Evolutionary conservation across 2,888 invertebrate genomes (phyloP).

Genomic region (Myopa tessellatipennis): DNA sequence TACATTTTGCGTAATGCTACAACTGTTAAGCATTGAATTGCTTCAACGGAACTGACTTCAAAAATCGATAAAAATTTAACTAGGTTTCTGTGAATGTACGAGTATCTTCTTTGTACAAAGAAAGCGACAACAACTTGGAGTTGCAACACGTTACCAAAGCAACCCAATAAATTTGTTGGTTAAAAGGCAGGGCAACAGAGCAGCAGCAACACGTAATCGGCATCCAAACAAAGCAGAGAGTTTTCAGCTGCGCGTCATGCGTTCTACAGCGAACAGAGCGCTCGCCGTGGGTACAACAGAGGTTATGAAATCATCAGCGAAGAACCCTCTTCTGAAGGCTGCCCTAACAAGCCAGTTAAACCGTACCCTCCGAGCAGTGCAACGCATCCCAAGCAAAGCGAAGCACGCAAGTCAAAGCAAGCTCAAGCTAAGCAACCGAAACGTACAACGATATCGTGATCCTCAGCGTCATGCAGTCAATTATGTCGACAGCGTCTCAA

Average conservation of each 20-base stretch:
- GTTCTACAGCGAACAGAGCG: neutral
- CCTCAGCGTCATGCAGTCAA: constrained; percentile 4
- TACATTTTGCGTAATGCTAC: too few species aligned
- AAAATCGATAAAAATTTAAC: too few species aligned
- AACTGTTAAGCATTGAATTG: too few species aligned
- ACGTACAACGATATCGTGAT: neutral
- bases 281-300: neutral
- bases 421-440: neutral
- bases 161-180: neutral
- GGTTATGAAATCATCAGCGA: neutral
- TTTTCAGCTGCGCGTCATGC: neutral
- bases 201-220: constrained; percentile 16
- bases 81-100: too few species aligned
- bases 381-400: neutral
- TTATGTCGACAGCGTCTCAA: constrained; percentile 5
- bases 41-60: too few species aligned
- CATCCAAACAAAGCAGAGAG: neutral
- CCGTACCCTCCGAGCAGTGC: neutral
- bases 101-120: too few species aligned
- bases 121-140: too few species aligned
- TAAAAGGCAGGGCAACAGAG: neutral
- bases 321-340: neutral
- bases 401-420: neutral
- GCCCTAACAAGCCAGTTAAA: neutral
- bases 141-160: too few species aligned